Percentiles rank a stretch among this genome's conserved stretches.
These are phyloP conservation scores for Siderastrea radians DNA, from an alignment of 92 coral and sea anemone genomes.

Conservation along the genomic window DNA sequence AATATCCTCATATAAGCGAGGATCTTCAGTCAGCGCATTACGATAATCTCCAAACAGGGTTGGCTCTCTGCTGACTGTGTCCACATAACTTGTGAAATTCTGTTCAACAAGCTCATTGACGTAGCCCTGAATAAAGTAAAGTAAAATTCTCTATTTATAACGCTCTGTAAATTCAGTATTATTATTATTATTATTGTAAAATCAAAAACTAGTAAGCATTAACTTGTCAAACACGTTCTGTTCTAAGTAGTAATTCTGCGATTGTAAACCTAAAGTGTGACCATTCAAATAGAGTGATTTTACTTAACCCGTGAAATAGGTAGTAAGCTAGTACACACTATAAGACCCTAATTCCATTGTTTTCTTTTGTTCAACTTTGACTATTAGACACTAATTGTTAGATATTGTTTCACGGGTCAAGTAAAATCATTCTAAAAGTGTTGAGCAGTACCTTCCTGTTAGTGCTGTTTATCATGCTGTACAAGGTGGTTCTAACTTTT, in stretches of 20 bases:
- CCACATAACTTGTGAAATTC: constrained; percentile 80
- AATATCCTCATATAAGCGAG: constrained; percentile 94
- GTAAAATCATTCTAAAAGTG: background rate
- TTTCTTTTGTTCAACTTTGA: too few relatives aligned
- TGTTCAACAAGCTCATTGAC: constrained; percentile 80
- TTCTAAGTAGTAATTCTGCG: background rate
- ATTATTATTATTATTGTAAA: too few relatives aligned
- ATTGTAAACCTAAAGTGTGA: background rate
- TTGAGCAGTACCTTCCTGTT: background rate
- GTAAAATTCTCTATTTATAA: too few relatives aligned
- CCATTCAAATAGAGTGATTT: too few relatives aligned
- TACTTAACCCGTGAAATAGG: too few relatives aligned
- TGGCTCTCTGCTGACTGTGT: constrained; percentile 91
- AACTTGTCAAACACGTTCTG: background rate
- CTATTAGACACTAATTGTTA: too few relatives aligned
- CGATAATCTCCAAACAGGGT: constrained; percentile 98
- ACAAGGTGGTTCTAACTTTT: background rate
- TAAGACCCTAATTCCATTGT: too few relatives aligned
- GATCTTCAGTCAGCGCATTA: constrained; percentile 93
- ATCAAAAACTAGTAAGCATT: background rate
- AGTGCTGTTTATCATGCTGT: background rate
- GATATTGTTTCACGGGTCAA: background rate
- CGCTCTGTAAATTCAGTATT: too few relatives aligned
- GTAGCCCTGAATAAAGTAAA: constrained; percentile 74
- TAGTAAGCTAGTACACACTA: too few relatives aligned